Base-by-base conservation (phyloP, 2,113 vertebrate species). In the Microtus pennsylvanicus region DNA sequence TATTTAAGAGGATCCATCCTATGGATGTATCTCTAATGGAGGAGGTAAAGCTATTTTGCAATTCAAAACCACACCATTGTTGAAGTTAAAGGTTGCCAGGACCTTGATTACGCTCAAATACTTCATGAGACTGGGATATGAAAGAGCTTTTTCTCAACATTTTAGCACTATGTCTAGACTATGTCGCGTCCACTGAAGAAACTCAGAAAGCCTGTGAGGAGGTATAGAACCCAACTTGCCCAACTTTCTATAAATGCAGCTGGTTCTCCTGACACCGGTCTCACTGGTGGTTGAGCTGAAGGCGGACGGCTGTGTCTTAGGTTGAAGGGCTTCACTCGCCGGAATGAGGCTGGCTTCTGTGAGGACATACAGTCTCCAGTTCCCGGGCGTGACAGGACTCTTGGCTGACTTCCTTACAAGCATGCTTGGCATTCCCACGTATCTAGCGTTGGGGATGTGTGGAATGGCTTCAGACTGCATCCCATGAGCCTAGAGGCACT, bases 361-460 rank as follows among this genome's bases (percentile, higher is more conserved):
- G 42, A 35, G 91, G 22, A 70, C 35, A 7, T 3, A 1, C 26
- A 78, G 80, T 75, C 74, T 90, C 38, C 45, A 42, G 1, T 28
- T 65, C n/a, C 28, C 11, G n/a, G 42, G 50, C 81, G 47, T 96
- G 83, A 82, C 78, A 22, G 69, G 8, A 17, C 24, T 83, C 69
- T 83, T 72, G 80, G 83, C 95, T 90, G 33, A 50, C 55, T 96
- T 94, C 87, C 55, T 69, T 70, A 87, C 69, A 61, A 0, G 75
- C 87, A 70, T 83, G 90, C 90, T 72, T 90, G 6, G 11, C 92
- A 90, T 90, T 91, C 94, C 77, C 95, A 50, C 52, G 4, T 83
- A 85, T 26, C 91, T 74, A 72, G 81, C 70, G 10, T 33, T 47
- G 35, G 33, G 72, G 45, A 47, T 78, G 58, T 69, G 45, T 30